These are phyloP conservation scores for Synanthedon formicaeformis DNA, from an alignment of 2,888 invertebrate species.

Conservation along the genomic window DNA sequence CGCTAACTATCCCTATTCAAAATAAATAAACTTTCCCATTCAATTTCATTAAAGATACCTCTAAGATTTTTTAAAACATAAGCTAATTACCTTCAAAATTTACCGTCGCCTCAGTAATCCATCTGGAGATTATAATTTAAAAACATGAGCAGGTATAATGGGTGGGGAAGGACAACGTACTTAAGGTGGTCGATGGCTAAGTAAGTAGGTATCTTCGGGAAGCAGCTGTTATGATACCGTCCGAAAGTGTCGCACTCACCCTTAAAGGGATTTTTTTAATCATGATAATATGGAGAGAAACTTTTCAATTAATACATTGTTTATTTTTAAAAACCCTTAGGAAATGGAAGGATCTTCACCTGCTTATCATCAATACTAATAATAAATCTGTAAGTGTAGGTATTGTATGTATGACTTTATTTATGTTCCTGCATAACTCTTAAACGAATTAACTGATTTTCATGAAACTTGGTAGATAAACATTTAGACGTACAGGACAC, in stretches of 20 bases:
- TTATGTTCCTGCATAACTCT: too few species aligned
- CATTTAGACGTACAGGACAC: too few species aligned
- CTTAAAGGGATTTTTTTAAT: slow-evolving; percentile 43
- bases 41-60: too few species aligned
- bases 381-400: too few species aligned
- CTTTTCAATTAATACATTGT: slow-evolving; percentile 7
- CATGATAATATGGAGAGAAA: slow-evolving; percentile 22
- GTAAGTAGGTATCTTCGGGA: slow-evolving; percentile 64
- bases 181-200: slow-evolving; percentile 55
- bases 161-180: slow-evolving; percentile 20
- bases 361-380: too few species aligned
- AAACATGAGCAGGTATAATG: slow-evolving; percentile 56
- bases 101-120: slow-evolving; percentile 22
- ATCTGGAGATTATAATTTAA: slow-evolving; percentile 57
- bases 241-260: slow-evolving; percentile 60
- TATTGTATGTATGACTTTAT: too few species aligned
- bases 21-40: too few species aligned
- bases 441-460: too few species aligned
- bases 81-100: slow-evolving; percentile 28
- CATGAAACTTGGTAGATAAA: too few species aligned
- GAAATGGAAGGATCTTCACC: too few species aligned
- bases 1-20: too few species aligned
- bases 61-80: background rate
- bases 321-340: too few species aligned
- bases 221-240: slow-evolving; percentile 68